These are phyloP conservation scores for Leiothrix lutea DNA, from an alignment of 2,113 vertebrate species.

Conservation along the genomic window DNA sequence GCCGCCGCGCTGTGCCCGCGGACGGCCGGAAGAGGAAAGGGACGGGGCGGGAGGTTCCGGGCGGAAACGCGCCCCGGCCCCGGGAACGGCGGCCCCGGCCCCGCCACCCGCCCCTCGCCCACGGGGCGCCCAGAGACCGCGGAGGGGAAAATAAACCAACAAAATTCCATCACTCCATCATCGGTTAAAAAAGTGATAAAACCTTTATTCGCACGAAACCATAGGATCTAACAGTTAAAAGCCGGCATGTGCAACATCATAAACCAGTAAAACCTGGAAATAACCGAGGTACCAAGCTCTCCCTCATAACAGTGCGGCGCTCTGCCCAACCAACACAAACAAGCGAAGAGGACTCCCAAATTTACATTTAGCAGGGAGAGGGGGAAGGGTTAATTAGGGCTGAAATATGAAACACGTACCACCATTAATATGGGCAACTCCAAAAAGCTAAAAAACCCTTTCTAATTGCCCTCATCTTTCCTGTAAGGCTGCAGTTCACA, in stretches of 20 bases:
- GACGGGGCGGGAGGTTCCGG: not conserved
- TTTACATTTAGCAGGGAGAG: not conserved
- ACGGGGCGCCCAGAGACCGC: no score
- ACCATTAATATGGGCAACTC: not conserved
- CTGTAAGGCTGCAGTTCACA: accelerated
- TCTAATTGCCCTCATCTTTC: accelerated
- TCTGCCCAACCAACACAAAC: accelerated
- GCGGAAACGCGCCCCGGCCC: not conserved
- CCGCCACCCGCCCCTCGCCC: no score
- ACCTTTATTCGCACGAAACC: conserved; percentile 49
- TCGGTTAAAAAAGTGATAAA: not conserved
- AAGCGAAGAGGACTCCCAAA: not conserved
- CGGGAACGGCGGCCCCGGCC: no score
- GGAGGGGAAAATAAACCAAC: accelerated
- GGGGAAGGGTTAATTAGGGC: not conserved
- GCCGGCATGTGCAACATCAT: not conserved
- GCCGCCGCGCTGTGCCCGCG: not conserved
- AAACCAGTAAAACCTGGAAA: not conserved
- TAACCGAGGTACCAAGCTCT: no score
- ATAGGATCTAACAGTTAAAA: not conserved
- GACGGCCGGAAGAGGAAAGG: not conserved
- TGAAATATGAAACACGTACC: accelerated
- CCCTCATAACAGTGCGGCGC: accelerated
- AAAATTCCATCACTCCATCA: not conserved
- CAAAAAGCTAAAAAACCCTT: not conserved